A percentile compares a stretch with the other conserved stretches of the same genome.
phyloP scores from a whole-genome alignment of 2,797 vertebrate species.

The Anguilla megastoma region DNA sequence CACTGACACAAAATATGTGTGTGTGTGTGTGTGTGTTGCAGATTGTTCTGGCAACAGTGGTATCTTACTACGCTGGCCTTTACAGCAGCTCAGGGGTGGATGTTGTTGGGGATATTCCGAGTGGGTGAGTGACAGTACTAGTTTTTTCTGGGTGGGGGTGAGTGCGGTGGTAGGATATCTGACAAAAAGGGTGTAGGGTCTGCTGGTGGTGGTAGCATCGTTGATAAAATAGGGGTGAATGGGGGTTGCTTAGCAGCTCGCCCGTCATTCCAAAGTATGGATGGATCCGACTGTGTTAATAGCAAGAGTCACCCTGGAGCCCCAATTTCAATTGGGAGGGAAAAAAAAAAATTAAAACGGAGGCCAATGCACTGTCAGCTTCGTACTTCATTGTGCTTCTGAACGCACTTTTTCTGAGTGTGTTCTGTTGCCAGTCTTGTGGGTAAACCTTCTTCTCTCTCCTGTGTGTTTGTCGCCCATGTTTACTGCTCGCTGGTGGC shows the following conservation, averaged over 20 bases:
- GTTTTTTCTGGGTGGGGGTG: not conserved
- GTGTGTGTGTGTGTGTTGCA: conserved; percentile 54
- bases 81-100: conserved; percentile 73
- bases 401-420: not conserved
- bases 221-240: not conserved
- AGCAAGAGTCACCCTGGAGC: too few relatives aligned
- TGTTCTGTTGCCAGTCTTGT: not conserved
- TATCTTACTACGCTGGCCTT: conserved; percentile 77
- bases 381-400: not conserved
- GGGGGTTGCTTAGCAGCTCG: not conserved
- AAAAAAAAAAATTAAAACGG: not conserved
- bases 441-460: not conserved
- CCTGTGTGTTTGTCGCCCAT: not conserved
- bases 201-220: not conserved
- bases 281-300: too few relatives aligned
- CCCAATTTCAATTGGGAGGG: not conserved
- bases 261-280: too few relatives aligned
- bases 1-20: not conserved
- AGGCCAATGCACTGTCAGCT: not conserved
- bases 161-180: not conserved
- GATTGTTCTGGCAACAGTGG: conserved; percentile 85
- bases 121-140: conserved; percentile 75
- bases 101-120: conserved; percentile 87
- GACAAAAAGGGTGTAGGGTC: not conserved
- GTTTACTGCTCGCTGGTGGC: not conserved